Base-by-base conservation (phyloP, 2,888 invertebrate genomes). In the Caprella mutica region DNA sequence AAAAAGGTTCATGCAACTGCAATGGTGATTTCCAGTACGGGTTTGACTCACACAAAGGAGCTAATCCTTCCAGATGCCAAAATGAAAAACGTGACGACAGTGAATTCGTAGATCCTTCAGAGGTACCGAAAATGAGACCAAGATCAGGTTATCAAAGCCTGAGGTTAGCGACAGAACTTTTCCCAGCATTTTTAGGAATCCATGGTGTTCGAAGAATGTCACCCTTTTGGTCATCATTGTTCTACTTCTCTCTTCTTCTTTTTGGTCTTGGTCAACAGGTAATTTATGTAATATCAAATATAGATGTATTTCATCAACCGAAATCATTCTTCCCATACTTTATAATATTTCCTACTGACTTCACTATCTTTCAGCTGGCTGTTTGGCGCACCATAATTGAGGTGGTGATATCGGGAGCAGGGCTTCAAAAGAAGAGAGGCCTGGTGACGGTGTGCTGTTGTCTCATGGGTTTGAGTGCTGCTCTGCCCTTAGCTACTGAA, bases 331-430 rank as follows among this genome's bases (percentile, higher is more conserved):
- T n/a, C n/a, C n/a, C n/a, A n/a, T n/a, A n/a, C n/a, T n/a, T n/a
- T n/a, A n/a, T n/a, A n/a, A n/a, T n/a, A n/a, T n/a, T n/a, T n/a
- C n/a, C n/a, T n/a, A n/a, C n/a, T n/a, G n/a, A n/a, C n/a, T n/a
- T n/a, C n/a, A n/a, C n/a, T n/a, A n/a, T n/a, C n/a, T 70, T 67
- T 30, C 69, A 78, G 78, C 76, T 90, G 67, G 89, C 88, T 1
- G 84, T 91, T 69, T 91, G 91, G 91, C 88, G 90, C 70, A 87
- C 87, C 69, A 86, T 91, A 53, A 85, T 90, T 61, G 84, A 86
- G 21, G 87, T 88, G 2, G 79, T 91, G 52, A 81, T 89, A 80
- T 82, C n/a, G 77, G 80, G 70, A 77, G 80, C 62, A 72, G 90
- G 66, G 80, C 81, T 67, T 77, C 82, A 0, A 86, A 86, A 85